These are phyloP conservation scores for Parochlus steinenii DNA, from an alignment of 2,888 invertebrate genomes.

Conservation along the genomic window DNA sequence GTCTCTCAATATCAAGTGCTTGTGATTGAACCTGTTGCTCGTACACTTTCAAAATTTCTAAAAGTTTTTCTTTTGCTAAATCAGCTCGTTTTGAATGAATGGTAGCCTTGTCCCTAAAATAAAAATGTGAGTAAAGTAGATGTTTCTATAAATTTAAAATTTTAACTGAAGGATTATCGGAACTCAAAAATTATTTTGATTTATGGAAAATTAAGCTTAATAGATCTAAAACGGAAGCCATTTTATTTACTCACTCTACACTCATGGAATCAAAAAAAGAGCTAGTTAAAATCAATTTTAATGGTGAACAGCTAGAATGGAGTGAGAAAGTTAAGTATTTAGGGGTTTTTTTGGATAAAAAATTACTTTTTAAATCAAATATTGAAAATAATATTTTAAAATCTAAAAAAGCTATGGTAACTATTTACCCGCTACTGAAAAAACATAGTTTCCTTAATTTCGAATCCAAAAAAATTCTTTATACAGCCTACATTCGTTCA, in stretches of 20 bases:
- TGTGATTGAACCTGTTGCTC: conserved; percentile 47
- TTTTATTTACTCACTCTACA: neutral
- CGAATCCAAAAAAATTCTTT: neutral
- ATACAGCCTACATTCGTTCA: neutral
- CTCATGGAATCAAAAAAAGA: neutral
- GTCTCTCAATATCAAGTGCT: conserved; percentile 25
- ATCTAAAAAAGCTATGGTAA: no score
- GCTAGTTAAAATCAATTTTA: neutral
- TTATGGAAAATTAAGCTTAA: neutral
- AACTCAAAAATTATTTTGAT: no score
- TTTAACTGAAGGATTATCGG: no score
- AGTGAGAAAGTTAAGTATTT: neutral
- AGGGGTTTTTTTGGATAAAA: neutral
- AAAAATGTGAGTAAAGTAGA: no score
- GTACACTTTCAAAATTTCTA: conserved; percentile 55
- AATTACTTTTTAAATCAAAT: no score
- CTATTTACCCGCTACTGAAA: neutral
- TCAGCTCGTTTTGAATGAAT: conserved; percentile 42
- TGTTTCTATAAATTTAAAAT: no score
- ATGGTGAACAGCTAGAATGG: neutral
- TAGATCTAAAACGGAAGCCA: neutral
- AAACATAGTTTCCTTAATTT: neutral
- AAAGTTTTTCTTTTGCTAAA: conserved; percentile 52
- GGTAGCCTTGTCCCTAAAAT: conserved; percentile 27
- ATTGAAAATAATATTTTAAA: no score